phyloP scores from a whole-genome alignment of 1,140 invertebrate species.

The Elymnias hypermnestra region DNA sequence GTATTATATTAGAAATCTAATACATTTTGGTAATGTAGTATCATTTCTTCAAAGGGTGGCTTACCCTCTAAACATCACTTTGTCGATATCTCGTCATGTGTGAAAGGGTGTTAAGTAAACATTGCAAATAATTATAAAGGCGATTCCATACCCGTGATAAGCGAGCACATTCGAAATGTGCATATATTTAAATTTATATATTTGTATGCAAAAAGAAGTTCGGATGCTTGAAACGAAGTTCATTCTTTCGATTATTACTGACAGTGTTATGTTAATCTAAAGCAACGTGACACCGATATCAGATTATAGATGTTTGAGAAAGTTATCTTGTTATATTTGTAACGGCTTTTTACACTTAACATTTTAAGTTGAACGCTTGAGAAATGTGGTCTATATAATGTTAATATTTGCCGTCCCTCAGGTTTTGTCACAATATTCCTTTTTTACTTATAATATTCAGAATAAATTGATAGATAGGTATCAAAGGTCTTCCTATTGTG shows the following conservation, averaged over 20 bases:
- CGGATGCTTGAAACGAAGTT: constrained; percentile 42
- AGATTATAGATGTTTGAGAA: constrained; percentile 60
- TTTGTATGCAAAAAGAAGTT: constrained; percentile 59
- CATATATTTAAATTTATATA: constrained; percentile 51
- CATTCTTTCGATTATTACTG: constrained; percentile 44
- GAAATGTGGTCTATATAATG: too few species aligned
- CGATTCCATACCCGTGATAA: constrained; percentile 55
- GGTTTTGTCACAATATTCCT: too few species aligned
- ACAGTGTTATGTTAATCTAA: constrained; percentile 63
- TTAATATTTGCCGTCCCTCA: too few species aligned
- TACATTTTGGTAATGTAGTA: too few species aligned
- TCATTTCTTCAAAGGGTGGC: constrained; percentile 29
- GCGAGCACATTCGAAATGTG: constrained; percentile 38
- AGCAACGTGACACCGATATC: constrained; percentile 71
- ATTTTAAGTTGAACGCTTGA: too few species aligned
- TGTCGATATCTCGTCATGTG: constrained; percentile 72
- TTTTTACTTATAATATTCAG: too few species aligned
- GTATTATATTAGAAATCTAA: too few species aligned
- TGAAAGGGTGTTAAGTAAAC: constrained; percentile 77
- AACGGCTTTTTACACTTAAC: constrained; percentile 9
- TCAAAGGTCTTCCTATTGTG: too few species aligned
- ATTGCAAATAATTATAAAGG: constrained; percentile 76
- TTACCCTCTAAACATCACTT: constrained; percentile 40
- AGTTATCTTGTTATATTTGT: constrained; percentile 17
- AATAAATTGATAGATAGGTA: too few species aligned